Evolutionary conservation across 2,797 vertebrate species (phyloP).

Genomic region (Lepidocolaptes lacrymiger): DNA sequence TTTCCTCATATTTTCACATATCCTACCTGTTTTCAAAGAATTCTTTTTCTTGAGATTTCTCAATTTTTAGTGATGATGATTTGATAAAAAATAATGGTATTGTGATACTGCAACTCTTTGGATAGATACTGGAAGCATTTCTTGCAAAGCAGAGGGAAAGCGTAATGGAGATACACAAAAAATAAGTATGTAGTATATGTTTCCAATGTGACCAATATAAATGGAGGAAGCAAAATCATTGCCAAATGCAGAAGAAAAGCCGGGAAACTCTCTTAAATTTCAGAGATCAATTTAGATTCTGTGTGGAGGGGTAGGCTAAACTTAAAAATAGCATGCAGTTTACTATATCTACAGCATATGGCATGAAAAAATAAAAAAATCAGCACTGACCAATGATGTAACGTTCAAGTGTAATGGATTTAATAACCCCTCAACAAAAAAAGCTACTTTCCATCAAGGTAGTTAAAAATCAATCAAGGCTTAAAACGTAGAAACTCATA

Average conservation of each 20-base stretch:
- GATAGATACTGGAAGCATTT: neutral
- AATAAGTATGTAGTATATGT: neutral
- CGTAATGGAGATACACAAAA: neutral
- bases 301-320: rapidly evolving
- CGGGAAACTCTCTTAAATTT: neutral
- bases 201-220: neutral
- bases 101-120: neutral
- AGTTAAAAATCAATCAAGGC: neutral
- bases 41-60: neutral
- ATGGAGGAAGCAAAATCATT: neutral
- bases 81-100: neutral
- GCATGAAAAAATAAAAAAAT: neutral
- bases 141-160: neutral
- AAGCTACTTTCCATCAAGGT: neutral
- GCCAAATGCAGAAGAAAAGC: neutral
- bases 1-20: neutral
- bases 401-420: neutral
- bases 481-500: neutral
- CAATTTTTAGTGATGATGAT: neutral
- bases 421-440: neutral
- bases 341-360: neutral
- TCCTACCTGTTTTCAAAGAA: neutral
- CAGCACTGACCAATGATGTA: neutral
- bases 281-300: neutral
- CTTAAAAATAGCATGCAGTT: neutral